Evolutionary conservation across 2,888 invertebrate genomes (phyloP), one percentile per base, ranked within the genome.

Genomic region (Trypoxylon attenuatum): DNA sequence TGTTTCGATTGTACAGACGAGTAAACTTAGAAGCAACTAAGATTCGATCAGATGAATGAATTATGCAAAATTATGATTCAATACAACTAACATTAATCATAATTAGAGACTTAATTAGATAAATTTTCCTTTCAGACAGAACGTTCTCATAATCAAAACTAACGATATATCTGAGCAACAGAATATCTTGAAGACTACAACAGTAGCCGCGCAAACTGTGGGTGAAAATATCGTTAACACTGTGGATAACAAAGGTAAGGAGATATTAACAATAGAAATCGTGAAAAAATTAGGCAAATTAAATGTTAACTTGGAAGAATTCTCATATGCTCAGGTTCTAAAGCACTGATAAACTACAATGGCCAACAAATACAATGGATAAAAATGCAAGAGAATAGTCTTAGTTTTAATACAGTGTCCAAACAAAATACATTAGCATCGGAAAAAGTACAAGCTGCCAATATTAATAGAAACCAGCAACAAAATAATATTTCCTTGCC

Each of bases 91-190:
- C n/a, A n/a, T n/a, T n/a, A n/a, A n/a, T n/a, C n/a, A n/a, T n/a
- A n/a, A n/a, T n/a, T n/a, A n/a, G n/a, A n/a, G n/a, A n/a, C n/a
- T n/a, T n/a, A n/a, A n/a, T n/a, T n/a, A n/a, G n/a, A n/a, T n/a
- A n/a, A n/a, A n/a, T n/a, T n/a, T n/a, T 72, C 49, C 46, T 84
- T 84, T 43, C 79, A 86, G 86, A 49, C 85, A 75, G 78, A 84
- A 77, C 67, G 79, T 86, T 21, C 84, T 80, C 65, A 83, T 86
- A 73, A 85, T 87, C 58, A 83, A 87, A 69, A 80, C 84, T 53
- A 84, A 81, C 66, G 80, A 83, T 5, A 54, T 76, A 52, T 19
- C 73, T 23, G 19, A 63, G 21, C 13, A 78, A 2, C 75, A 71
- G 55, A 69, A 73, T 27, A 18, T 78, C 41, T 55, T 77, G 23